phyloP scores from a whole-genome alignment of 1,140 invertebrate genomes.

The Streblospio benedicti region DNA sequence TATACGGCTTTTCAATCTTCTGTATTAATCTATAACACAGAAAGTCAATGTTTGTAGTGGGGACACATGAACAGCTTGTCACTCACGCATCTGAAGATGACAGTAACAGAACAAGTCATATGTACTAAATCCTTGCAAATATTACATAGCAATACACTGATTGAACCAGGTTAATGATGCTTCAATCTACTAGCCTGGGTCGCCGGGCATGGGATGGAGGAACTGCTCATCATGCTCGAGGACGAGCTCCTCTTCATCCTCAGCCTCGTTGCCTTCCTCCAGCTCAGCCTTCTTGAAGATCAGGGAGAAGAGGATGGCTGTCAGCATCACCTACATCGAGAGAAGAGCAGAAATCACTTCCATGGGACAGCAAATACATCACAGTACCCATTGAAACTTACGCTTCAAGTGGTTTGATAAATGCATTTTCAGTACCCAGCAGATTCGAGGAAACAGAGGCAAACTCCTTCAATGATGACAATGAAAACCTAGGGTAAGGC shows the following conservation, averaged over 20 bases:
- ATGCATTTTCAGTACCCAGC: background rate
- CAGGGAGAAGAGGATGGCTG: constrained; percentile 49
- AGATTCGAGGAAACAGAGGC: background rate
- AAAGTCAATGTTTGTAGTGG: too few relatives aligned
- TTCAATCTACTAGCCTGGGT: background rate
- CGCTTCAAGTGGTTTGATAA: background rate
- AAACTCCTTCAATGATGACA: too few relatives aligned
- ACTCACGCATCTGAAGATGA: too few relatives aligned
- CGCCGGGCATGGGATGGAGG: constrained; percentile 23
- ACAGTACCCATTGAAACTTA: background rate
- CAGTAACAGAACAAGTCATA: too few relatives aligned
- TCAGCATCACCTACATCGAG: constrained; percentile 52
- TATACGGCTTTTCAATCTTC: too few relatives aligned
- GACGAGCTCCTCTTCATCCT: constrained; percentile 44
- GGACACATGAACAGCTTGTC: too few relatives aligned
- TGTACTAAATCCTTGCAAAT: too few relatives aligned
- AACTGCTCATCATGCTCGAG: constrained; percentile 34
- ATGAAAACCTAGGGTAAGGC: too few relatives aligned
- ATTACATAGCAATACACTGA: too few relatives aligned
- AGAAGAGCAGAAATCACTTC: background rate
- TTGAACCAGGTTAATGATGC: too few relatives aligned
- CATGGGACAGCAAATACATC: background rate
- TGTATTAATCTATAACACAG: too few relatives aligned
- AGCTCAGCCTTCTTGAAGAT: constrained; percentile 50
- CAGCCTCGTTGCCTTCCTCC: constrained; percentile 48